Evolutionary conservation across 2,888 invertebrate species (phyloP).

Genomic region (Callinectes sapidus): DNA sequence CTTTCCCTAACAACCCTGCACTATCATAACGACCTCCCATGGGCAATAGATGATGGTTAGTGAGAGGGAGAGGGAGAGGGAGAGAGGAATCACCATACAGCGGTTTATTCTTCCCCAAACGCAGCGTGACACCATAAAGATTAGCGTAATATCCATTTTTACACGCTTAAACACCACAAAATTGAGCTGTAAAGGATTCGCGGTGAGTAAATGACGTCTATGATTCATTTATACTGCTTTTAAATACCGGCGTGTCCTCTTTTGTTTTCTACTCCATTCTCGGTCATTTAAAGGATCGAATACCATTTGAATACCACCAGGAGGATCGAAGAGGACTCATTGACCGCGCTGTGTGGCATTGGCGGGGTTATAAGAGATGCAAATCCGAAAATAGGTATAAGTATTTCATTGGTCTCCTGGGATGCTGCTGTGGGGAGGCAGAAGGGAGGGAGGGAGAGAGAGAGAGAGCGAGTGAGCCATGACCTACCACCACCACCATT

Average conservation of each 20-base stretch:
- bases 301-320: neutral
- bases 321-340: neutral
- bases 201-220: neutral
- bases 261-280: neutral
- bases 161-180: constrained; percentile 20
- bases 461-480: neutral
- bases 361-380: constrained; percentile 47
- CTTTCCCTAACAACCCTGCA: neutral
- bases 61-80: neutral
- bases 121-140: constrained; percentile 20
- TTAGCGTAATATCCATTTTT: neutral
- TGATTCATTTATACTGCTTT: neutral
- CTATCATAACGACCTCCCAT: constrained; percentile 35
- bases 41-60: neutral
- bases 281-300: neutral
- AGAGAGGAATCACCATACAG: neutral
- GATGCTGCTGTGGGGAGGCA: constrained; percentile 41
- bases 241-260: neutral
- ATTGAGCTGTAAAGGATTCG: neutral
- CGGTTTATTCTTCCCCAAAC: constrained; percentile 2
- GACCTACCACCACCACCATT: neutral
- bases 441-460: neutral
- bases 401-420: constrained; percentile 57
- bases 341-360: neutral
- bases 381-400: constrained; percentile 62